phyloP scores from a whole-genome alignment of 2,797 vertebrate genomes.

The Dryobates pubescens region DNA sequence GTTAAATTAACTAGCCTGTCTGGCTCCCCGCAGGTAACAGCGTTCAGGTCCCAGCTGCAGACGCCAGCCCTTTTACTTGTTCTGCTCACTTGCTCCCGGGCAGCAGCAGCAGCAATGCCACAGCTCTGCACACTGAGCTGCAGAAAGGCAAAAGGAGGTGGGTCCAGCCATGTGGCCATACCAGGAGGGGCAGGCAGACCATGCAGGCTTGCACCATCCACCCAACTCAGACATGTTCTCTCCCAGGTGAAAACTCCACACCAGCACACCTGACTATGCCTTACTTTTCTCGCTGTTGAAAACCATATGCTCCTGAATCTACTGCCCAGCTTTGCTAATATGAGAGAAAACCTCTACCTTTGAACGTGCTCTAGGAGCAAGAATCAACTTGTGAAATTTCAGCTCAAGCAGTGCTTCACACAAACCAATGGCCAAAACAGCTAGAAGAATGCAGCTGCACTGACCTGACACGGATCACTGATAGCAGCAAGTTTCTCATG shows the following conservation, averaged over 20 bases:
- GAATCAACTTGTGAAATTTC: slow-evolving; percentile 50
- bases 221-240: neutral
- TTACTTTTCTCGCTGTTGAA: neutral
- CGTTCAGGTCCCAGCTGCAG: neutral
- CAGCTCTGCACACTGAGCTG: neutral
- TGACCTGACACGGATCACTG: neutral
- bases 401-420: neutral
- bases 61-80: neutral
- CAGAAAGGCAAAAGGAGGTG: neutral
- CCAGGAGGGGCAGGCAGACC: neutral
- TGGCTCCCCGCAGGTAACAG: neutral
- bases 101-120: neutral
- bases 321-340: neutral
- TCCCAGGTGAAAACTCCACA: neutral
- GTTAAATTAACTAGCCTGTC: neutral
- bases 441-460: neutral
- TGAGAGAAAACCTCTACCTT: slow-evolving; percentile 42
- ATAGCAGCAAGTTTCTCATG: neutral
- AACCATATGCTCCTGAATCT: neutral
- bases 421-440: slow-evolving; percentile 13
- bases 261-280: neutral
- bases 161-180: neutral
- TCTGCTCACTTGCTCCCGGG: neutral
- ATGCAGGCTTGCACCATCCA: neutral
- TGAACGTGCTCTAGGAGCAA: slow-evolving; percentile 47